phyloP scores from a whole-genome alignment of 2,113 vertebrate genomes.

The Stegastes partitus region DNA sequence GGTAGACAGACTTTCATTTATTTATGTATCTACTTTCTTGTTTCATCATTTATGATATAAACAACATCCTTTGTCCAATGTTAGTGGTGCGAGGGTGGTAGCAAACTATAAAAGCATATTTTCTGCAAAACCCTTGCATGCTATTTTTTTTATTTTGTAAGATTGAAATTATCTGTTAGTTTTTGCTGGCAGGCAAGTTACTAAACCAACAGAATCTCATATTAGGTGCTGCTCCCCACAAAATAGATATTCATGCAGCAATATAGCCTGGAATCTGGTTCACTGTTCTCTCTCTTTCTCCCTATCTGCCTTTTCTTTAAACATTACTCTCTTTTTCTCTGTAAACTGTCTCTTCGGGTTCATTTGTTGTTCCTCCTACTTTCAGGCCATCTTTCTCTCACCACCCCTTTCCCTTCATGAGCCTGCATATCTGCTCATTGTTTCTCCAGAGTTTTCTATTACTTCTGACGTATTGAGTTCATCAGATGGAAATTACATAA shows the following conservation, averaged over 20 bases:
- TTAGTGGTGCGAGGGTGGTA: no score
- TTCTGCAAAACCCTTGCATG: background rate
- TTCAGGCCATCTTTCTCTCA: slow-evolving; percentile 23
- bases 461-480: slow-evolving; percentile 65
- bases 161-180: background rate
- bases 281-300: slow-evolving; percentile 2
- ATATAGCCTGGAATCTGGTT: slow-evolving; percentile 6
- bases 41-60: no score
- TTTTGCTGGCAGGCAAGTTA: slow-evolving; percentile 21
- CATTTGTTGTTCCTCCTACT: slow-evolving; percentile 15
- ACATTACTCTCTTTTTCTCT: background rate
- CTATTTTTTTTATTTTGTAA: slow-evolving; percentile 10
- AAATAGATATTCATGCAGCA: slow-evolving; percentile 38
- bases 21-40: no score
- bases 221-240: slow-evolving; percentile 10
- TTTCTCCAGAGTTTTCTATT: slow-evolving; percentile 44
- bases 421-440: slow-evolving; percentile 11
- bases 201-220: slow-evolving; percentile 31
- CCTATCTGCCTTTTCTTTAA: background rate
- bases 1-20: no score
- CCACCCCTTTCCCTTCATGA: background rate
- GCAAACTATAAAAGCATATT: no score
- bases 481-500: slow-evolving; percentile 64
- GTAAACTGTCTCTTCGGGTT: slow-evolving; percentile 26
- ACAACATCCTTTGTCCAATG: no score